Base-by-base conservation (phyloP, 2,888 invertebrate species). In the Heliconius aoede region DNA sequence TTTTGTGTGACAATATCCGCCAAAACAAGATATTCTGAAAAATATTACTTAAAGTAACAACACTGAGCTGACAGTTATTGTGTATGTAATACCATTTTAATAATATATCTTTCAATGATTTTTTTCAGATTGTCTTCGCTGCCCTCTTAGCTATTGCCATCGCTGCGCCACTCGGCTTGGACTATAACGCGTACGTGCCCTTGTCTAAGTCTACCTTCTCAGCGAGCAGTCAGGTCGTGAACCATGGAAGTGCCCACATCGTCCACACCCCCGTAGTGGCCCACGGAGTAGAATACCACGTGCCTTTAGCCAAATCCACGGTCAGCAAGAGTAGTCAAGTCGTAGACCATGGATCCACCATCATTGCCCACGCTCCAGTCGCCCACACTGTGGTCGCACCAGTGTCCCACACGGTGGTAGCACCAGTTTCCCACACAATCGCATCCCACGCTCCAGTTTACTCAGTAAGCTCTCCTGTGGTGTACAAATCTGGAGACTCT, bases 321-420 rank as follows among this genome's bases (percentile, higher is more conserved):
- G 79, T 88, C 5, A 87, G 89, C 8, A 90, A 92, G 86, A 87
- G 91, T 88, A 88, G 92, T 86, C 85, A 90, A 83, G 80, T 92
- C 80, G 86, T 95, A 81, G 84, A 87, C 80, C 90, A 91, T 74
- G 89, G 89, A 11, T 84, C 87, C 51, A 86, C 89, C 26, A 80
- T 85, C 72, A 78, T 84, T 9, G 79, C 82, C 32, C 81, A 85
- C 60, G 80, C 83, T 3, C 82, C 83, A 0, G 76, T 81, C 21
- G 80, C 85, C 36, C 77, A 80, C 32, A 68, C 79, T n/a, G 78
- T 79, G 13, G 74, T 79, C 4, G 81, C 85, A 30, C 80, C 80
- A 30, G 76, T 78, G 21, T 87, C 89, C 4, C 84, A 87, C 61
- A 84, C 89, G 24, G 80, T 85, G 71, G 81, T 84, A 1, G 80